These are phyloP conservation scores for Fulica atra DNA, from an alignment of 2,113 vertebrate genomes.

Conservation along the genomic window DNA sequence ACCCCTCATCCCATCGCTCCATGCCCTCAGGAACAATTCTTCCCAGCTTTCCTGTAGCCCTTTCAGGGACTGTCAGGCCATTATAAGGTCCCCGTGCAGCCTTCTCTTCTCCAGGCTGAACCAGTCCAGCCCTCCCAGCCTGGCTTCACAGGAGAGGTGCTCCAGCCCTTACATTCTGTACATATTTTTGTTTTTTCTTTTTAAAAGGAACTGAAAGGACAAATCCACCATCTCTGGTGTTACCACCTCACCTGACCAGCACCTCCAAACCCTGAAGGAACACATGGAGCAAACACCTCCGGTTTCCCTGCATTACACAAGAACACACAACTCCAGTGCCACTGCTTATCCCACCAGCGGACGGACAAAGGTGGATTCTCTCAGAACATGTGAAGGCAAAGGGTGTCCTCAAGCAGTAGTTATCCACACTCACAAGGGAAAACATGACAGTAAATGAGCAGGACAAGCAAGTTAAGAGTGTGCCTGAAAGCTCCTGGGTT, in stretches of 20 bases:
- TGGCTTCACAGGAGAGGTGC: no score
- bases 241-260: background rate
- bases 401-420: background rate
- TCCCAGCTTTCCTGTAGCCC: no score
- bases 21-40: no score
- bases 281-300: background rate
- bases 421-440: background rate
- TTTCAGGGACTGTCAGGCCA: no score
- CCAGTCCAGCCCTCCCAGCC: no score
- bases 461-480: background rate
- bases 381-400: background rate
- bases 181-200: background rate
- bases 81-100: no score
- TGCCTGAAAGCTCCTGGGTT: background rate
- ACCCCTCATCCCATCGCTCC: no score
- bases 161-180: no score
- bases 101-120: no score
- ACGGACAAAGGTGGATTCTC: background rate
- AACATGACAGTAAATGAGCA: background rate
- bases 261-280: background rate
- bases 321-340: background rate
- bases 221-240: background rate
- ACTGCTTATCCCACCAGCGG: background rate
- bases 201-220: background rate
- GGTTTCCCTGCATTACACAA: background rate